Conservation (phyloP, 2,113 vertebrate species). For the Pteruthius melanotis region DNA sequence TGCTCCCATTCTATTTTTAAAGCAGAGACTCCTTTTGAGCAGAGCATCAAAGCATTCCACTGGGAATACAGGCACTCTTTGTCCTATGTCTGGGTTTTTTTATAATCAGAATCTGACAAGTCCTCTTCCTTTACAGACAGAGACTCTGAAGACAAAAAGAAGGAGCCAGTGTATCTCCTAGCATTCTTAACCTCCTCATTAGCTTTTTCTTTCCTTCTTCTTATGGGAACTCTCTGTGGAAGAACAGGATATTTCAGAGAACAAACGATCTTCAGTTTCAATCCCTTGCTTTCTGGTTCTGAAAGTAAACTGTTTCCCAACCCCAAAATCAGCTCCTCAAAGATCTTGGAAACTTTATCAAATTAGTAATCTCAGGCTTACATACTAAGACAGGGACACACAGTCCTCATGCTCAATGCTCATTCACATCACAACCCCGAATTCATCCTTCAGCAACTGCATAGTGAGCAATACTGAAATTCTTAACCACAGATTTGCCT, state of each 20-base stretch:
- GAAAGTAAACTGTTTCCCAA: neutral
- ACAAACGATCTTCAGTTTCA: neutral
- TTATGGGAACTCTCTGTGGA: constrained; percentile 43
- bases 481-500: neutral
- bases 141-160: constrained; percentile 47
- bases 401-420: neutral
- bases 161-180: constrained; percentile 50
- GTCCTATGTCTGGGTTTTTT: neutral
- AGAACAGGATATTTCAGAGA: constrained; percentile 60
- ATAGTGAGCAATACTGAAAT: neutral
- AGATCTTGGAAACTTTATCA: neutral
- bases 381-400: neutral
- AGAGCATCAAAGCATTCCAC: constrained; percentile 29
- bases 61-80: constrained; percentile 36
- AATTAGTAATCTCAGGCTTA: neutral
- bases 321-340: neutral
- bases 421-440: neutral
- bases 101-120: constrained; percentile 23
- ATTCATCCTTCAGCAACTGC: neutral
- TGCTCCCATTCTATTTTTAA: constrained; percentile 43
- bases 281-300: neutral
- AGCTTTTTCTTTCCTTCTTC: constrained; percentile 51
- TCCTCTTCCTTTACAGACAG: constrained; percentile 47
- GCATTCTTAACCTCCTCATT: constrained; percentile 53
- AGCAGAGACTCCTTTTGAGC: constrained; percentile 26